phyloP scores from a whole-genome alignment of 2,797 vertebrate species.

The Crenuchus spilurus region DNA sequence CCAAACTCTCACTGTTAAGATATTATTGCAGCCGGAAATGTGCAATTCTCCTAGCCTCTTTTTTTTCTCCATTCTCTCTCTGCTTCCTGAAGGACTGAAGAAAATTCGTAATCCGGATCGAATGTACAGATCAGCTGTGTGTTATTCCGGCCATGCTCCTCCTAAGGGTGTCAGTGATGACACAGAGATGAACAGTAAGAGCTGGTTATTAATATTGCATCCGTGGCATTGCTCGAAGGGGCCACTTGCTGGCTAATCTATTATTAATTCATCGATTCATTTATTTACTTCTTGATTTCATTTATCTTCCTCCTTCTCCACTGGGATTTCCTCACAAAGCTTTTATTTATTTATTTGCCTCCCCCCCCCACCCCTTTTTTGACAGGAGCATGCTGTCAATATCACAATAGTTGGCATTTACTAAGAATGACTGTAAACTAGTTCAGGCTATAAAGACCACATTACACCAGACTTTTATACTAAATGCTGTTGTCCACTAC shows the following conservation, averaged over 20 bases:
- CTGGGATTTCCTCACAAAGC: slow-evolving; percentile 63
- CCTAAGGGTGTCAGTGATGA: slow-evolving; percentile 89
- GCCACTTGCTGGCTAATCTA: slow-evolving; percentile 80
- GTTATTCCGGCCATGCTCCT: slow-evolving; percentile 86
- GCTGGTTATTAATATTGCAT: slow-evolving; percentile 86
- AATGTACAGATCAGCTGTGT: slow-evolving; percentile 88
- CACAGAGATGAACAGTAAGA: slow-evolving; percentile 88
- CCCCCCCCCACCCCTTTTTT: slow-evolving; percentile 63
- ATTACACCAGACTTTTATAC: slow-evolving; percentile 63
- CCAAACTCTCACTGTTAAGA: slow-evolving; percentile 65
- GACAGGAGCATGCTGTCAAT: slow-evolving; percentile 81
- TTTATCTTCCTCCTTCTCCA: slow-evolving; percentile 68
- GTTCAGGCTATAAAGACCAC: slow-evolving; percentile 75
- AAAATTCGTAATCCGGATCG: slow-evolving; percentile 89
- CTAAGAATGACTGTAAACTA: slow-evolving; percentile 80
- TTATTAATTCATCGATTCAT: slow-evolving; percentile 88
- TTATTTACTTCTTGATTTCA: slow-evolving; percentile 86
- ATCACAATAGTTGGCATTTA: slow-evolving; percentile 81
- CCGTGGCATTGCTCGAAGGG: slow-evolving; percentile 73
- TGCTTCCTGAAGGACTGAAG: slow-evolving; percentile 89
- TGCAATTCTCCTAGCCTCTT: slow-evolving; percentile 77
- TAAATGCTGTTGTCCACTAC: slow-evolving; percentile 34
- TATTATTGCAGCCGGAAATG: slow-evolving; percentile 65
- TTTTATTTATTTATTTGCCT: neutral
- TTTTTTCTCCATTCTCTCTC: slow-evolving; percentile 73